phyloP scores from a whole-genome alignment of 2,113 vertebrate genomes.

The Hepsetus odoe region DNA sequence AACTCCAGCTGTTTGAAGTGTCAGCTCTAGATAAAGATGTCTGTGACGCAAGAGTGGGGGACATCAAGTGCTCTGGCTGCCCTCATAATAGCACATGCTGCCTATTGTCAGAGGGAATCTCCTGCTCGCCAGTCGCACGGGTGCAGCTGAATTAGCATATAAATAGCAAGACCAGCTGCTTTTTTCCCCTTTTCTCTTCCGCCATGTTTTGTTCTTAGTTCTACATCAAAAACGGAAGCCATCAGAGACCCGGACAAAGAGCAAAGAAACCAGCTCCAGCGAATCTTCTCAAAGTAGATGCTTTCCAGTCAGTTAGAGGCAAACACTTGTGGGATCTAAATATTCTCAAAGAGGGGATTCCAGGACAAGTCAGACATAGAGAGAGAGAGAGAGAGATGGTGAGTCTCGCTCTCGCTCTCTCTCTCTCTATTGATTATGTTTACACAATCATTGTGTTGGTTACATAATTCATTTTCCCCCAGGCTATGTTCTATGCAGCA shows the following conservation, averaged over 20 bases:
- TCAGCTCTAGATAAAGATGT: constrained; percentile 11
- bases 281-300: constrained; percentile 30
- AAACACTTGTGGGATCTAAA: constrained; percentile 30
- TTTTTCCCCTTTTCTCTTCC: neutral
- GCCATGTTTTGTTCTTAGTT: constrained; percentile 8
- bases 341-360: constrained; percentile 31
- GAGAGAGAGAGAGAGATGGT: neutral
- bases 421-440: constrained; percentile 26
- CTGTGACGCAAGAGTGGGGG: neutral
- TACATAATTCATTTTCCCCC: constrained; percentile 46
- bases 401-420: neutral
- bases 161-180: constrained; percentile 29
- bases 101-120: constrained; percentile 16
- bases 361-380: neutral
- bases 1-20: neutral
- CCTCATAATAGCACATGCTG: neutral
- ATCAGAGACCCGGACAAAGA: neutral
- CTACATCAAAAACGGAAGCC: constrained; percentile 14
- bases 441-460: constrained; percentile 42
- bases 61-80: neutral
- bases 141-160: constrained; percentile 43
- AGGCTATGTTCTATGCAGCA: constrained; percentile 5
- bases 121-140: neutral
- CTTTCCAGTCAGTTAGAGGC: constrained; percentile 13
- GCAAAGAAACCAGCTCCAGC: neutral